Evolutionary conservation across 1,140 invertebrate genomes (phyloP).

Genomic region (Mesaphorura yosii): DNA sequence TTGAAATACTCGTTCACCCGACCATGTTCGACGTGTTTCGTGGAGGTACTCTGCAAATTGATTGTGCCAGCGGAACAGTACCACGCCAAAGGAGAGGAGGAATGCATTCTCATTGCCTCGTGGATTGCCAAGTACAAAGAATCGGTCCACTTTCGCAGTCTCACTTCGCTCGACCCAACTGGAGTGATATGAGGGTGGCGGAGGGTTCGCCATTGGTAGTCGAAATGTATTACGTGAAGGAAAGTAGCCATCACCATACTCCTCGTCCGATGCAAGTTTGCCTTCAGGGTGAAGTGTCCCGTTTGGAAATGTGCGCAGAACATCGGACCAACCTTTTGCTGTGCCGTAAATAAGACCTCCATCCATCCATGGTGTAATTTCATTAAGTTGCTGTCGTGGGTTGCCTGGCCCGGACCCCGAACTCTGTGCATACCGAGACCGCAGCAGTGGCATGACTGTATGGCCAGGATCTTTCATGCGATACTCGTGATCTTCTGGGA

Average conservation of each 20-base stretch:
- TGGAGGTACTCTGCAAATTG: conserved; percentile 40
- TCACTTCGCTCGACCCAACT: conserved; percentile 36
- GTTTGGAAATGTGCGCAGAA: conserved; percentile 40
- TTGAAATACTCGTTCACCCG: conserved; percentile 45
- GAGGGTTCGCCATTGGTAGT: conserved; percentile 48
- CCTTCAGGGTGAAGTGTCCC: conserved; percentile 40
- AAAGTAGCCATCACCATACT: conserved; percentile 38
- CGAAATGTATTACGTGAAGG: conserved; percentile 42
- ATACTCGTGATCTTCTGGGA: conserved; percentile 39
- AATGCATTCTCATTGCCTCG: conserved; percentile 50
- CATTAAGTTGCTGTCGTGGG: conserved; percentile 49
- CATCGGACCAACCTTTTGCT: conserved; percentile 46
- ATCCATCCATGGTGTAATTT: conserved; percentile 50
- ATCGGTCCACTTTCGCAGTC: conserved; percentile 40
- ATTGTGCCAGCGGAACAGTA: conserved; percentile 55
- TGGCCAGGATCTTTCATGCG: conserved; percentile 19
- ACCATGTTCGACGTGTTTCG: conserved; percentile 36
- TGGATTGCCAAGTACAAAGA: conserved; percentile 53
- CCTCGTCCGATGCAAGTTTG: conserved; percentile 36
- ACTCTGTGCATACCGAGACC: conserved; percentile 40
- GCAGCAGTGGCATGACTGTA: conserved; percentile 39
- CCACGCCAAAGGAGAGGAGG: conserved; percentile 42
- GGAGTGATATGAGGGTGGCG: conserved; percentile 42
- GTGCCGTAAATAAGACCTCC: conserved; percentile 49
- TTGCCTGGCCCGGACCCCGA: conserved; percentile 44